Percentiles rank a stretch among this genome's conserved stretches.
Conservation (phyloP, 2,113 vertebrate genomes). For the Trichomycterus rosablanca region DNA sequence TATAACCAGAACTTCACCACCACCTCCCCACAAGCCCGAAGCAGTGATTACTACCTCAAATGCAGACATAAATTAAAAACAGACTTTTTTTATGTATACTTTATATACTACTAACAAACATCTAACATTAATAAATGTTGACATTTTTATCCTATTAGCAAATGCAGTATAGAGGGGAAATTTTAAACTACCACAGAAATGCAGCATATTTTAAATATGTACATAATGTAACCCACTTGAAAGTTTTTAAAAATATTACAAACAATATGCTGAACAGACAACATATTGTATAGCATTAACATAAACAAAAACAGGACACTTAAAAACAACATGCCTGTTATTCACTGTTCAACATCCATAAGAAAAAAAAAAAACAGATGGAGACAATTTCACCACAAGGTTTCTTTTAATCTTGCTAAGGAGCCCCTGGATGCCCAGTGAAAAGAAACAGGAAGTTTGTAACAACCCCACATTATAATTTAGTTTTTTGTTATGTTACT, state of each 20-base stretch:
- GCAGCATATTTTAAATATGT: no score
- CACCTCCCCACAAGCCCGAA: constrained; percentile 60
- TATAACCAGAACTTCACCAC: constrained; percentile 40
- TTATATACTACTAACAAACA: no score
- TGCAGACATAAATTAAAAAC: constrained; percentile 64
- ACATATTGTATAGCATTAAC: background rate
- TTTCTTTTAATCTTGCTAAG: constrained; percentile 47
- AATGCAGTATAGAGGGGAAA: no score
- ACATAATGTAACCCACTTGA: no score
- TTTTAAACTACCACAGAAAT: background rate
- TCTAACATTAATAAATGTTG: no score
- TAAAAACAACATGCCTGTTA: constrained; percentile 31
- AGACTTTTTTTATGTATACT: constrained; percentile 43
- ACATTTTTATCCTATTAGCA: no score
- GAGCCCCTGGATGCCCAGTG: constrained; percentile 49
- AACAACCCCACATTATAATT: constrained; percentile 57
- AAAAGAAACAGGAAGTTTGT: constrained; percentile 53
- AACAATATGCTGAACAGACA: no score
- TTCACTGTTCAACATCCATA: constrained; percentile 40
- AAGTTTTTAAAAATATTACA: no score
- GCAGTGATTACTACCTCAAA: constrained; percentile 69
- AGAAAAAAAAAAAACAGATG: constrained; percentile 45
- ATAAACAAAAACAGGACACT: constrained; percentile 21
- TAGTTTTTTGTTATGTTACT: constrained; percentile 73
- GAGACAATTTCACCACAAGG: constrained; percentile 49